A percentile compares a stretch with the other conserved stretches of the same genome.
These are phyloP conservation scores for Bicyclus anynana DNA, from an alignment of 1,140 invertebrate genomes.

Conservation along the genomic window DNA sequence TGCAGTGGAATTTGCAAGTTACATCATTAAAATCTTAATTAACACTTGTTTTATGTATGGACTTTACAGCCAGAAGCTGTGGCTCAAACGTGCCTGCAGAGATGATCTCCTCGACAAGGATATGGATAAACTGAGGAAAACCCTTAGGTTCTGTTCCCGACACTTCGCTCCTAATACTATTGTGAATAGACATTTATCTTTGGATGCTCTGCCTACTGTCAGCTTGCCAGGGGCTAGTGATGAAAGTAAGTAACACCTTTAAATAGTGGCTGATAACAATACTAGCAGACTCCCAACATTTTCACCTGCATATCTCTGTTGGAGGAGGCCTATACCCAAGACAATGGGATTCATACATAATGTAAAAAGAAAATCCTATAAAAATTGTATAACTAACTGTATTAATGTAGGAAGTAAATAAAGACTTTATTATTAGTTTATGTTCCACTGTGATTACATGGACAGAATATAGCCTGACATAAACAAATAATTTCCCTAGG, in stretches of 20 bases:
- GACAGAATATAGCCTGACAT: too few species aligned
- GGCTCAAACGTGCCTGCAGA: conserved; percentile 51
- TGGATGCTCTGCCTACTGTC: conserved; percentile 54
- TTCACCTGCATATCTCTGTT: too few species aligned
- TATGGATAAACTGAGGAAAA: conserved; percentile 30
- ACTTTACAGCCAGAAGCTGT: conserved; percentile 46
- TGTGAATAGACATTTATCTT: conserved; percentile 48
- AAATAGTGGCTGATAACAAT: too few species aligned
- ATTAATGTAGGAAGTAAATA: too few species aligned
- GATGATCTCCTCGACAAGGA: conserved; percentile 45
- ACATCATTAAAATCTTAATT: conserved; percentile 2
- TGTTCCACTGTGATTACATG: too few species aligned
- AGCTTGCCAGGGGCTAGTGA: conserved; percentile 36
- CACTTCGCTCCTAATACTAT: conserved; percentile 49
- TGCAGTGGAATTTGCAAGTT: conserved; percentile 11
- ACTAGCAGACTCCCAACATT: too few species aligned
- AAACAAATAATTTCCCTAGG: too few species aligned
- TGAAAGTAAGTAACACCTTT: conserved; percentile 18
- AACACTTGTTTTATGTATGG: neutral
- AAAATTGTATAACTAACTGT: too few species aligned
- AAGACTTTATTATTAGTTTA: too few species aligned
- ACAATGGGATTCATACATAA: too few species aligned
- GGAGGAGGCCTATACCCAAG: too few species aligned
- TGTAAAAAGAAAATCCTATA: too few species aligned
- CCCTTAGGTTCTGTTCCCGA: conserved; percentile 54